Percentiles rank a stretch among this genome's conserved stretches.
Evolutionary conservation across 2,797 vertebrate species (phyloP).

Genomic region (Acrossocheilus wenchowensis): DNA sequence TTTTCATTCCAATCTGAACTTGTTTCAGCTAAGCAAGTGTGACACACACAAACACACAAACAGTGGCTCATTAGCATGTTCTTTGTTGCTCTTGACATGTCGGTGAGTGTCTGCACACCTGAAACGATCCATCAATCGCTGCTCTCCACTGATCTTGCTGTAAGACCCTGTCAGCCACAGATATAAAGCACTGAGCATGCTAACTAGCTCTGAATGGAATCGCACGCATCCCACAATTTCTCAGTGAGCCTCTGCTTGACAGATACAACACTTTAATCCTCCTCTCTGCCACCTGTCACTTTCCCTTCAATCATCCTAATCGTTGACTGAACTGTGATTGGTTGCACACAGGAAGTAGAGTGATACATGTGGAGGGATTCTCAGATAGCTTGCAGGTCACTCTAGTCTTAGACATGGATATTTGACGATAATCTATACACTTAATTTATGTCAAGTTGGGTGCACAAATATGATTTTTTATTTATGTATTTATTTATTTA

Average conservation of each 20-base stretch:
- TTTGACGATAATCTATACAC: neutral
- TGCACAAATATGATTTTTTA: neutral
- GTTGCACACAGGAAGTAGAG: neutral
- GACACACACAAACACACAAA: conserved; percentile 8
- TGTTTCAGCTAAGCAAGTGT: neutral
- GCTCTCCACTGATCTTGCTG: conserved; percentile 19
- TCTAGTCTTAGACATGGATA: neutral
- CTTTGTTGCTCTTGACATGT: conserved; percentile 37
- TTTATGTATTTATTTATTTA: neutral
- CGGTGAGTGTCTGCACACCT: conserved; percentile 14
- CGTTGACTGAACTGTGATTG: conserved; percentile 3
- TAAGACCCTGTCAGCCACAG: neutral
- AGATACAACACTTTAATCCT: conserved; percentile 12
- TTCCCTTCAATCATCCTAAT: conserved; percentile 9
- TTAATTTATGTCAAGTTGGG: neutral
- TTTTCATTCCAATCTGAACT: neutral
- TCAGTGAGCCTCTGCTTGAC: neutral
- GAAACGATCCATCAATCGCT: conserved; percentile 16
- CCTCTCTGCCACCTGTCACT: conserved; percentile 4
- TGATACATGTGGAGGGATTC: neutral
- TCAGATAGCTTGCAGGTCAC: neutral
- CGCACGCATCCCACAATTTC: conserved; percentile 15
- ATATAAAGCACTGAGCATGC: conserved; percentile 18
- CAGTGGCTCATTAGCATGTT: neutral
- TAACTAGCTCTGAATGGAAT: conserved; percentile 32